Conservation (phyloP, 2,797 vertebrate species). For the Acanthurus lineatus region DNA sequence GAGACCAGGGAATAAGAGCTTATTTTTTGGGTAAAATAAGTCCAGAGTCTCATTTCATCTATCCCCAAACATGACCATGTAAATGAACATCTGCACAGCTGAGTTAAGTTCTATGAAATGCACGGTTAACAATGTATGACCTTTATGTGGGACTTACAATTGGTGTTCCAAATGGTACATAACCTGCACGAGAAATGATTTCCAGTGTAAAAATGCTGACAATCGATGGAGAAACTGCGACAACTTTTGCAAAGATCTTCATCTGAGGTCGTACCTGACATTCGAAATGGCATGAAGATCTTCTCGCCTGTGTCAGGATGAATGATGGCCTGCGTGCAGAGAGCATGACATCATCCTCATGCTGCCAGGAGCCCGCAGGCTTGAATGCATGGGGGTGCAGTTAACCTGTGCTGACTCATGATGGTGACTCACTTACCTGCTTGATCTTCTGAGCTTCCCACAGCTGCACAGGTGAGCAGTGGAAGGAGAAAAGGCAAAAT, state of each 20-base stretch:
- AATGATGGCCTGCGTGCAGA: slow-evolving; percentile 93
- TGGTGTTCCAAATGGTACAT: slow-evolving; percentile 98
- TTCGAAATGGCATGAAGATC: slow-evolving; percentile 99
- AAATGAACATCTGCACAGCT: slow-evolving; percentile 53
- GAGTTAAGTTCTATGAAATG: slow-evolving; percentile 40
- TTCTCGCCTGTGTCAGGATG: slow-evolving; percentile 98
- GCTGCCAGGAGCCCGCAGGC: slow-evolving; percentile 50
- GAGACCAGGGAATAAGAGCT: slow-evolving; percentile 76
- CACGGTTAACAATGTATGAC: slow-evolving; percentile 46
- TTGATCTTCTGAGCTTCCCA: slow-evolving; percentile 99
- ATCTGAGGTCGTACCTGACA: slow-evolving; percentile 92
- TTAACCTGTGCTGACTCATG: slow-evolving; percentile 2
- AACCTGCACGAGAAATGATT: slow-evolving; percentile 86
- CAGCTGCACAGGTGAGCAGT: slow-evolving; percentile 84
- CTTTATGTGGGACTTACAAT: slow-evolving; percentile 91
- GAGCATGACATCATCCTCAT: slow-evolving; percentile 78
- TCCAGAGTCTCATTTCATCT: slow-evolving; percentile 71
- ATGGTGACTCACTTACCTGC: slow-evolving; percentile 88
- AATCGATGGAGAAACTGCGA: slow-evolving; percentile 47
- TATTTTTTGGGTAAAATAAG: slow-evolving; percentile 78
- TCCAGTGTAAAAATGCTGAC: slow-evolving; percentile 52
- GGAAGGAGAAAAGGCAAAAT: slow-evolving; percentile 24
- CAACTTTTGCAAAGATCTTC: slow-evolving; percentile 76
- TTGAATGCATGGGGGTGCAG: slow-evolving; percentile 52
- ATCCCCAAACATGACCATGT: slow-evolving; percentile 52